These are phyloP conservation scores for Dromaius novaehollandiae DNA, from an alignment of 2,113 vertebrate genomes.

Conservation along the genomic window DNA sequence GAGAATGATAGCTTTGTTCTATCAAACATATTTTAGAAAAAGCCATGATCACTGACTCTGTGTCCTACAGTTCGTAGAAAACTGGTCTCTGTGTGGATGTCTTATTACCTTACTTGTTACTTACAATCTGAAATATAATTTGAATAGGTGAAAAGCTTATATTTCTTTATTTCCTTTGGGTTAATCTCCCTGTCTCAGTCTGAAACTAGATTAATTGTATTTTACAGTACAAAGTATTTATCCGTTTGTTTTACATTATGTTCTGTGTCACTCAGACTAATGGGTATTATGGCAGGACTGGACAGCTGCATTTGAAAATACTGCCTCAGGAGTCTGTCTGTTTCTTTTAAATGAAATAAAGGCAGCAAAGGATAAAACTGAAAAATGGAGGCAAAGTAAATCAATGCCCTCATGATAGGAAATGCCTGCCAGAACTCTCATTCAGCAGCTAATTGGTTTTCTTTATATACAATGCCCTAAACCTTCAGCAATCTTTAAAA, in stretches of 20 bases:
- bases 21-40: neutral
- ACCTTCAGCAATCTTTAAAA: conserved; percentile 1
- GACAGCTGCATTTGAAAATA: conserved; percentile 31
- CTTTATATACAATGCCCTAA: neutral
- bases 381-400: conserved; percentile 20
- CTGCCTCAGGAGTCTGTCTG: conserved; percentile 20
- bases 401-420: neutral
- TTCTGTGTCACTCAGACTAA: conserved; percentile 40
- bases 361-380: neutral
- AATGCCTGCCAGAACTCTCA: conserved; percentile 8
- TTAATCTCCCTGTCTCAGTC: neutral
- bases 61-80: neutral
- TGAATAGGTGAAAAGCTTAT: neutral
- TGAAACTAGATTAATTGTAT: conserved; percentile 2
- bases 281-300: neutral
- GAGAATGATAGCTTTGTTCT: neutral
- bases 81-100: neutral
- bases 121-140: conserved; percentile 1
- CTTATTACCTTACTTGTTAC: neutral
- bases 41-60: neutral
- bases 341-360: conserved; percentile 53
- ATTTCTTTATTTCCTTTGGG: conserved; percentile 14
- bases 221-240: conserved; percentile 33
- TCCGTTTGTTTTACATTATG: conserved; percentile 30
- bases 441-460: neutral